These are phyloP conservation scores for Rhinichthys osculus DNA, from an alignment of 2,797 vertebrate species.

Conservation along the genomic window DNA sequence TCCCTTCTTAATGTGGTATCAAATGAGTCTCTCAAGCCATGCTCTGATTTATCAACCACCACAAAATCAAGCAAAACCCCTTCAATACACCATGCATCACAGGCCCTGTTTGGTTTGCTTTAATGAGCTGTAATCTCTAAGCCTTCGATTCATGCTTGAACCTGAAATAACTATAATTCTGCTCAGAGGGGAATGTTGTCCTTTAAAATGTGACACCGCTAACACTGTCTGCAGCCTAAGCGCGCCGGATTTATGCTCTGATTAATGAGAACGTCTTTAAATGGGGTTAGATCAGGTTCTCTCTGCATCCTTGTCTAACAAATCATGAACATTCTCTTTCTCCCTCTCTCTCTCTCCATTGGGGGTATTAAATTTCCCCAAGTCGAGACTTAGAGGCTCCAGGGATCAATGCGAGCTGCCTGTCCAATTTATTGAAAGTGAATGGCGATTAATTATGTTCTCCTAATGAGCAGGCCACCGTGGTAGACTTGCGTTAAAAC, in stretches of 20 bases:
- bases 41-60: constrained; percentile 74
- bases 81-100: constrained; percentile 62
- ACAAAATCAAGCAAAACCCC: constrained; percentile 70
- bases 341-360: constrained; percentile 31
- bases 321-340: constrained; percentile 33
- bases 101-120: constrained; percentile 67
- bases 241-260: constrained; percentile 16
- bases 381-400: constrained; percentile 65
- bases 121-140: constrained; percentile 77
- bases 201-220: constrained; percentile 77
- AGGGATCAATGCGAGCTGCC: constrained; percentile 73
- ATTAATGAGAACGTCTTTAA: constrained; percentile 48
- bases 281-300: constrained; percentile 47
- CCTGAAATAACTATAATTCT: constrained; percentile 79
- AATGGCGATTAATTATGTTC: constrained; percentile 78
- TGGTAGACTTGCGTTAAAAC: constrained; percentile 39
- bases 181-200: constrained; percentile 73
- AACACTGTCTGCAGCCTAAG: constrained; percentile 68
- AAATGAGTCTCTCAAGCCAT: constrained; percentile 78
- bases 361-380: constrained; percentile 74
- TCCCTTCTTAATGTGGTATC: constrained; percentile 75
- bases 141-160: constrained; percentile 74
- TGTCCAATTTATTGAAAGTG: constrained; percentile 75
- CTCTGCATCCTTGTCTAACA: constrained; percentile 35
- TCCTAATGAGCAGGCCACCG: constrained; percentile 42